These are phyloP conservation scores for Pyrrhosoma nymphula DNA, from an alignment of 2,888 invertebrate species.

Conservation along the genomic window DNA sequence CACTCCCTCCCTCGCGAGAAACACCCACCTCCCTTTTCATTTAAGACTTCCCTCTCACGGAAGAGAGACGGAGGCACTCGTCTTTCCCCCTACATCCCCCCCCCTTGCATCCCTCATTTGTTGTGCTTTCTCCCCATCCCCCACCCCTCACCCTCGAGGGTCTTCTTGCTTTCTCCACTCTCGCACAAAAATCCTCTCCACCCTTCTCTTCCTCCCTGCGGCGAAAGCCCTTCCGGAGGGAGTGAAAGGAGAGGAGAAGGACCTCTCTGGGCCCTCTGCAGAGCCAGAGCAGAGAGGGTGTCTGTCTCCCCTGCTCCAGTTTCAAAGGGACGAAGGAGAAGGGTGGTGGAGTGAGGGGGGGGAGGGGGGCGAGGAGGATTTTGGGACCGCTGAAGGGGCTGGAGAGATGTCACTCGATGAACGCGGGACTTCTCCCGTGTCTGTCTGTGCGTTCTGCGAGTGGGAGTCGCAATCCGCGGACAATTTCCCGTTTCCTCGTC, in stretches of 20 bases:
- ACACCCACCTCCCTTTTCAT: background rate
- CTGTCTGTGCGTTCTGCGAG: background rate
- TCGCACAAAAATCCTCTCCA: background rate
- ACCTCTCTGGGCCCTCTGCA: background rate
- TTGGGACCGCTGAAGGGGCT: background rate
- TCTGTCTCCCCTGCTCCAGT: slow-evolving; percentile 15
- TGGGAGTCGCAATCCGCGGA: background rate
- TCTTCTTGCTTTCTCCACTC: background rate
- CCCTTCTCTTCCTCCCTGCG: background rate
- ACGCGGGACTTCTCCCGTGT: background rate
- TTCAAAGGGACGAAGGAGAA: background rate
- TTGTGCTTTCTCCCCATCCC: background rate
- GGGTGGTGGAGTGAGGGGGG: background rate
- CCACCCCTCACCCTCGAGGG: background rate
- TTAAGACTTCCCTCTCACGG: slow-evolving; percentile 38
- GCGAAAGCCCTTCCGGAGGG: background rate
- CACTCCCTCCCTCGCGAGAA: background rate
- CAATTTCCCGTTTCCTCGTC: background rate
- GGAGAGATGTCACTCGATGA: background rate
- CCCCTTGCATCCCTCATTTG: background rate
- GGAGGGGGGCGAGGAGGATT: background rate
- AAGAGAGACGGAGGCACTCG: too few relatives aligned
- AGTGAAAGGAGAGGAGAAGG: background rate
- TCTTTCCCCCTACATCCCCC: background rate
- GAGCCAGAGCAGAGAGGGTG: background rate